Evolutionary conservation across 37 sponge, comb jelly and placozoan genomes (phyloP), one percentile per base, ranked within the genome.

Genomic region (Crambe crambe): DNA sequence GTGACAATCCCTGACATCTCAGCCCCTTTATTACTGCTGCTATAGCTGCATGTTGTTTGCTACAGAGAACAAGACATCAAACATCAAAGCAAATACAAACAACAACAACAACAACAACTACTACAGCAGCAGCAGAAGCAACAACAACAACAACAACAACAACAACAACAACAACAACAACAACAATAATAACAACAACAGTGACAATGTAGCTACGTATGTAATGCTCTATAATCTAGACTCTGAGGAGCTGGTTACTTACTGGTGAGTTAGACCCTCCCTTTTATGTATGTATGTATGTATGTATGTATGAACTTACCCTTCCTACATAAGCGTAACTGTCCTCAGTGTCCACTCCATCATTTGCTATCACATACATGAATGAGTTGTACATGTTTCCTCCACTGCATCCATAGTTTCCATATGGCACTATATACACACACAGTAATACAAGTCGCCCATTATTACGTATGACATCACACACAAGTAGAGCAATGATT

Each of bases 351-450:
- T 90, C 95, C 9, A 87, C 68, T 26, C 95, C 95, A 2, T 78
- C 91, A 81, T 90, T 87, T n/a, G 81, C n/a, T n/a, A n/a, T n/a
- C n/a, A n/a, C n/a, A n/a, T n/a, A n/a, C n/a, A n/a, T n/a, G n/a
- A n/a, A n/a, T 37, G 89, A 73, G 56, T 85, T 60, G 80, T 91
- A 77, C 81, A 85, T 88, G 76, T 84, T 72, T 0, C 92, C 95
- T 18, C 92, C 95, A 30, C 76, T 17, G 57, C 92, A 95, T 20
- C 92, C 92, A 65, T 91, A 76, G 76, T 96, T 93, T 17, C 94
- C 94, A 51, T 85, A 90, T 15, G 84, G 59, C 29, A 83, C 84
- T 83, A 12, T 23, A 58, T 26, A n/a, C 21, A 51, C 54, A 51
- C 54, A 51, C 54, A 51, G 15, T 18, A 51, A 51, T 9, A 51